A percentile compares a stretch with the other conserved stretches of the same genome.
Conservation (phyloP, 2,888 invertebrate species). For the Pheosia gnoma region DNA sequence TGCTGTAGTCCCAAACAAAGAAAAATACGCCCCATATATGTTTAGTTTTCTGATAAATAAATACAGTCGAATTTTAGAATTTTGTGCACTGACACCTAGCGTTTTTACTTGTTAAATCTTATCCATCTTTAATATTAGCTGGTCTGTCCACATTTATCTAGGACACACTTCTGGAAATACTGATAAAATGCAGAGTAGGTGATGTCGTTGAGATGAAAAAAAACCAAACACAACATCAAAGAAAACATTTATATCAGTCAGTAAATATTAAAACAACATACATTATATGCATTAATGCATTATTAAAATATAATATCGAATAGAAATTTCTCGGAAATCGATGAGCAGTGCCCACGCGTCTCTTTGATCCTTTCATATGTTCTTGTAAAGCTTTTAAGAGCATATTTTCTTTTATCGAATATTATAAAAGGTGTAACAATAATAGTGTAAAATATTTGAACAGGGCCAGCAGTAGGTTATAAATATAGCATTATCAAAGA, state of each 20-base stretch:
- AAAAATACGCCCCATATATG: too few relatives aligned
- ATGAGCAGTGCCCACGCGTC: constrained; percentile 22
- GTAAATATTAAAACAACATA: neutral
- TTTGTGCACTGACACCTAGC: too few relatives aligned
- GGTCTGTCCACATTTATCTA: neutral
- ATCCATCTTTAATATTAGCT: too few relatives aligned
- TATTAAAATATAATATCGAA: constrained; percentile 6
- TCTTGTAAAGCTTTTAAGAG: constrained; percentile 37
- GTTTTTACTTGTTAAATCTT: too few relatives aligned
- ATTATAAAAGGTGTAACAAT: constrained; percentile 26
- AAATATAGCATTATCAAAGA: constrained; percentile 14
- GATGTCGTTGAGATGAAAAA: neutral
- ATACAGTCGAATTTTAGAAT: too few relatives aligned
- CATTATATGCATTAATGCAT: constrained; percentile 6
- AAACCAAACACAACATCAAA: neutral
- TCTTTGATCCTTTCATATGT: constrained; percentile 41
- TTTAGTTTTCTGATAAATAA: too few relatives aligned
- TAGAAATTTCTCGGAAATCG: constrained; percentile 17
- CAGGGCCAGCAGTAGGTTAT: too few relatives aligned
- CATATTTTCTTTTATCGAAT: constrained; percentile 37
- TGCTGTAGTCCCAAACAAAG: too few relatives aligned
- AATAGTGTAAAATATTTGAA: too few relatives aligned
- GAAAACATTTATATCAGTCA: neutral
- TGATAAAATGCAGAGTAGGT: neutral
- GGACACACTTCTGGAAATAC: neutral